Evolutionary conservation across 2,797 vertebrate genomes (phyloP).

Genomic region (Pipistrellus kuhlii): DNA sequence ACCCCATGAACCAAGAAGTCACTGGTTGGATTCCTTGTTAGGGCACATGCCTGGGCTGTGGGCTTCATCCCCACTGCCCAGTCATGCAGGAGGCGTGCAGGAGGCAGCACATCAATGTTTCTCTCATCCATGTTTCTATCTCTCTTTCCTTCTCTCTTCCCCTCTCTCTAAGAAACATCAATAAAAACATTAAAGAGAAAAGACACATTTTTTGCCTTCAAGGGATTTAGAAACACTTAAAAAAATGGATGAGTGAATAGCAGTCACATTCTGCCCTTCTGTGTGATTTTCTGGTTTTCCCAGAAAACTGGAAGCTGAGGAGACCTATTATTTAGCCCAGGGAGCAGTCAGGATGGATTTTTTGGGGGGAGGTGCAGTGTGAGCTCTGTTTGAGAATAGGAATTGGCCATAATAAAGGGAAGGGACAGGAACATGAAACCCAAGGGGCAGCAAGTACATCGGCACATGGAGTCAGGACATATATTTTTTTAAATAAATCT

Average conservation of each 20-base stretch:
- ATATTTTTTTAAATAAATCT: background rate
- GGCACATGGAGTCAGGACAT: background rate
- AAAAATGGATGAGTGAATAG: background rate
- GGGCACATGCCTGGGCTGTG: too few species aligned
- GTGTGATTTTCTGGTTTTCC: conserved; percentile 15
- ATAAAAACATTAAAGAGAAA: conserved; percentile 27
- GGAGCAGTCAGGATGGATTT: background rate
- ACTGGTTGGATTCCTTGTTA: too few species aligned
- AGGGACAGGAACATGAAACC: background rate
- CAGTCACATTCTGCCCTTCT: background rate
- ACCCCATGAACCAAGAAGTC: too few species aligned
- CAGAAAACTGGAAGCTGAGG: background rate
- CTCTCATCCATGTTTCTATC: too few species aligned
- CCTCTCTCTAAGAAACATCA: too few species aligned
- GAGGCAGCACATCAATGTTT: too few species aligned
- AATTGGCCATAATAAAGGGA: background rate
- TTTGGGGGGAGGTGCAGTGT: background rate
- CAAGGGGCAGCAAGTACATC: background rate
- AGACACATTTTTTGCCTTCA: background rate
- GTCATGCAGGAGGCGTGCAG: too few species aligned
- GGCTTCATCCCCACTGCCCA: too few species aligned
- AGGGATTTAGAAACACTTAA: background rate
- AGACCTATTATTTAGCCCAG: background rate
- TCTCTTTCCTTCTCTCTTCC: too few species aligned
- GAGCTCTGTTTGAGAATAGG: background rate